Percentiles rank a stretch among this genome's conserved stretches.
phyloP scores from a whole-genome alignment of 2,113 vertebrate species.

The Diglossa brunneiventris region DNA sequence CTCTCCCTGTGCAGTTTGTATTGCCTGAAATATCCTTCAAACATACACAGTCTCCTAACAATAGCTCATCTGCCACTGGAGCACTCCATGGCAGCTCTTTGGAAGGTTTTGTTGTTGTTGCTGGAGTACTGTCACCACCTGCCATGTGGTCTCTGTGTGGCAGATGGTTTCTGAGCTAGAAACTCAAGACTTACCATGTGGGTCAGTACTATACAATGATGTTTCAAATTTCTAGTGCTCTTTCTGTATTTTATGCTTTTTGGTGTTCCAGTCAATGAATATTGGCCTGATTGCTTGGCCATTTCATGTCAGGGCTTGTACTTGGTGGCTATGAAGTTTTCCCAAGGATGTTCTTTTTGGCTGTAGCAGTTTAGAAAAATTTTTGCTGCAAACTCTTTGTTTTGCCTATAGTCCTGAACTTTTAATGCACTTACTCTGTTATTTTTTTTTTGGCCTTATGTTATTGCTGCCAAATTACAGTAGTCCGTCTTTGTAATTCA shows the following conservation, averaged over 20 bases:
- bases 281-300: neutral
- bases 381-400: neutral
- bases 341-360: neutral
- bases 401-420: neutral
- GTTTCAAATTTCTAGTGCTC: neutral
- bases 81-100: neutral
- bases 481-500: neutral
- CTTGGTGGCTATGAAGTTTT: neutral
- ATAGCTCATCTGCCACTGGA: neutral
- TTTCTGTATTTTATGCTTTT: neutral
- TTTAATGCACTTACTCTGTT: neutral
- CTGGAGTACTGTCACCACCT: neutral
- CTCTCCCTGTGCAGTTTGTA: neutral
- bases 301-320: neutral
- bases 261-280: neutral
- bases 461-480: neutral
- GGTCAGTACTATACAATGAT: accelerated
- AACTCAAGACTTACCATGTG: neutral
- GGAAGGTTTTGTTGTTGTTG: neutral
- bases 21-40: neutral
- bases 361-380: neutral
- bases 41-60: neutral
- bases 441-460: neutral
- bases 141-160: neutral
- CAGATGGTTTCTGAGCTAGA: neutral